These are phyloP conservation scores for Neomonachus schauinslandi DNA, from an alignment of 2,113 vertebrate species.

Conservation along the genomic window DNA sequence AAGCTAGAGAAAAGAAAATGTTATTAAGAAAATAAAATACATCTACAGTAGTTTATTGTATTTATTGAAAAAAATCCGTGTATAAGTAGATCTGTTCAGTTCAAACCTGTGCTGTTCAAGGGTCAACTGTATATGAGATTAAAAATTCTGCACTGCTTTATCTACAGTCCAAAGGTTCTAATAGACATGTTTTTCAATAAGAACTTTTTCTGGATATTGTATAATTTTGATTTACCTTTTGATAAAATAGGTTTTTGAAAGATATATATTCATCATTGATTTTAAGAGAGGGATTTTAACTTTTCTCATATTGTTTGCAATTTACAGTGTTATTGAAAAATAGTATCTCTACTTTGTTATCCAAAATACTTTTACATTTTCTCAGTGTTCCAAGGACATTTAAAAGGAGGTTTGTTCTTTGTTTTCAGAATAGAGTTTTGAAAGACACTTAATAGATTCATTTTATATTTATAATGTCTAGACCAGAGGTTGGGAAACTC, in stretches of 20 bases:
- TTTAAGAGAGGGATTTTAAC: conserved; percentile 6
- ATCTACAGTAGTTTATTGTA: background rate
- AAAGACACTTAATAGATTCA: conserved; percentile 8
- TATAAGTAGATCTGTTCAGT: background rate
- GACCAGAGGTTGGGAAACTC: background rate
- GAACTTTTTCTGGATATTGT: background rate
- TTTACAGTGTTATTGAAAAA: background rate
- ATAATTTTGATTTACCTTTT: background rate
- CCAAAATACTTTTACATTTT: background rate
- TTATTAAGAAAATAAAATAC: background rate
- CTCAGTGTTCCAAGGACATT: background rate
- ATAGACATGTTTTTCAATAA: background rate
- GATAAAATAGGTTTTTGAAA: background rate
- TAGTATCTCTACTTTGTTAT: background rate
- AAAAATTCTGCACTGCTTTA: background rate
- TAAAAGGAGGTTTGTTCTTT: conserved; percentile 25
- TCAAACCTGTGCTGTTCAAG: background rate
- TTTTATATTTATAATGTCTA: conserved; percentile 4
- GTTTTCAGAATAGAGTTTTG: background rate
- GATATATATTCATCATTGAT: background rate
- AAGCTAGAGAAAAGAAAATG: background rate
- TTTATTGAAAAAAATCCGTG: background rate
- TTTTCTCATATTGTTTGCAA: conserved; percentile 7
- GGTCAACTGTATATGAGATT: background rate
- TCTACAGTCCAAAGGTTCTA: background rate